Evolutionary conservation across 2,113 vertebrate genomes (phyloP).

Genomic region (Cyanistes caeruleus): DNA sequence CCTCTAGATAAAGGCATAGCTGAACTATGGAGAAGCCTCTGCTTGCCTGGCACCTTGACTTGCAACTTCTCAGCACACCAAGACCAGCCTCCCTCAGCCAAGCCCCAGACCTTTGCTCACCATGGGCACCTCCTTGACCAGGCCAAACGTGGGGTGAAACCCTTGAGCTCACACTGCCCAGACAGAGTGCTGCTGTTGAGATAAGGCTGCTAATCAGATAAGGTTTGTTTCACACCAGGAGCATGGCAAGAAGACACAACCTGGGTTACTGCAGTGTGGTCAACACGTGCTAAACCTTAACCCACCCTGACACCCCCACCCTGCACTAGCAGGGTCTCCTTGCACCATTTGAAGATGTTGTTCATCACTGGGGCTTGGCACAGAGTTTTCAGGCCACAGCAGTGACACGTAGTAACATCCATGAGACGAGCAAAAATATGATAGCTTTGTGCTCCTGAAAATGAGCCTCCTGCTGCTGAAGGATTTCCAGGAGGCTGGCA

Average conservation of each 20-base stretch:
- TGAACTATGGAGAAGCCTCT: background rate
- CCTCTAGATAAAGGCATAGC: background rate
- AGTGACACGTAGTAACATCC: background rate
- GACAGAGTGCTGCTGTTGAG: accelerated
- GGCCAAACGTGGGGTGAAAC: background rate
- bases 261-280: background rate
- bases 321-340: background rate
- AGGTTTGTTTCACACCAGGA: background rate
- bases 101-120: background rate
- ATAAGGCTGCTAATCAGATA: background rate
- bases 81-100: accelerated
- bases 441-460: background rate
- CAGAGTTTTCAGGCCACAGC: background rate
- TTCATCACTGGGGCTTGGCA: background rate
- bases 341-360: background rate
- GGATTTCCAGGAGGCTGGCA: background rate
- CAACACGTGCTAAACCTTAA: background rate
- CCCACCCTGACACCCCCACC: background rate
- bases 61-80: background rate
- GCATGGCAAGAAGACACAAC: background rate
- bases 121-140: background rate
- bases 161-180: background rate
- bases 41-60: accelerated
- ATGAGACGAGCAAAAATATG: accelerated
- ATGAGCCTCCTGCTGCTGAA: background rate